Evolutionary conservation across 2,888 invertebrate species (phyloP).

Genomic region (Cephus nigrinus): DNA sequence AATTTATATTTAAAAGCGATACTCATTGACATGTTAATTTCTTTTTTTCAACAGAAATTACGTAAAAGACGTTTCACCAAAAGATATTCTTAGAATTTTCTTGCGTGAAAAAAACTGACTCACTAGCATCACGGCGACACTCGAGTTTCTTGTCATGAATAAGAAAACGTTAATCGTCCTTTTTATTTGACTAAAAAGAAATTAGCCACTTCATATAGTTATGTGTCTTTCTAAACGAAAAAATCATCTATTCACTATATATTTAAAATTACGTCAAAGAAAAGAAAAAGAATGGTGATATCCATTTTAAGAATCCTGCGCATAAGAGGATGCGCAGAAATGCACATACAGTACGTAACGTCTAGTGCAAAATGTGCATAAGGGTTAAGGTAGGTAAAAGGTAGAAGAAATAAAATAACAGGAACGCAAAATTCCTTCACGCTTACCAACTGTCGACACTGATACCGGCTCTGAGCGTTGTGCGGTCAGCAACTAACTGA

Average conservation of each 20-base stretch:
- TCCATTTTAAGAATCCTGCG: neutral
- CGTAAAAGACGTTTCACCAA: neutral
- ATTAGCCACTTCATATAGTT: neutral
- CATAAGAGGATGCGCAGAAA: neutral
- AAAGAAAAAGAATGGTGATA: neutral
- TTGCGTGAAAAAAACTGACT: neutral
- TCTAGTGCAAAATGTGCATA: neutral
- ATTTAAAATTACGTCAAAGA: neutral
- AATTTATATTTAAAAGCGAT: neutral
- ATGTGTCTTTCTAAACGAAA: neutral
- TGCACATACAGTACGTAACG: neutral
- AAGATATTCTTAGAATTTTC: neutral
- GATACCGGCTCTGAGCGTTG: neutral
- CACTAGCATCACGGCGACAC: neutral
- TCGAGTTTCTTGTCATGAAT: neutral
- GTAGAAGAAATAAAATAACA: neutral
- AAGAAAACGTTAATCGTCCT: neutral
- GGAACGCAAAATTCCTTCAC: neutral
- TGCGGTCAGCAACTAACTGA: slow-evolving; percentile 34
- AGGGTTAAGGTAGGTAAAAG: neutral
- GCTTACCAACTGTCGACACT: slow-evolving; percentile 1
- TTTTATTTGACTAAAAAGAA: neutral
- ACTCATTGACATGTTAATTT: neutral
- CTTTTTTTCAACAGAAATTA: neutral
- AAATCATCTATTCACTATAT: neutral